Conservation (phyloP, 53 echinoderm and acorn worm genomes). For the Crossaster papposus region DNA sequence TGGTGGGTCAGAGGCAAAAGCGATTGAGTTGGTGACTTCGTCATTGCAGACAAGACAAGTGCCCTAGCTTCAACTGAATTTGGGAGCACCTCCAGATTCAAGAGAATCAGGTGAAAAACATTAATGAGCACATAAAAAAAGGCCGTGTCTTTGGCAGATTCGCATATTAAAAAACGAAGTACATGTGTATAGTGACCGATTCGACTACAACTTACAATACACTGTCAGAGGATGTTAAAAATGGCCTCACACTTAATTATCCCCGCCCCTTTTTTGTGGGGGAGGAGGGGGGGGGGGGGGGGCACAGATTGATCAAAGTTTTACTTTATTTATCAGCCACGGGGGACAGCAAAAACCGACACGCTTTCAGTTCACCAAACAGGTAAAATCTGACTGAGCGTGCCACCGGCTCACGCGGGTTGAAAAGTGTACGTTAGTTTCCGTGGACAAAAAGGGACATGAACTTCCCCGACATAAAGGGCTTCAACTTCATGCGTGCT, state of each 20-base stretch:
- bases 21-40: too few relatives aligned
- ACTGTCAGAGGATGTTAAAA: not conserved
- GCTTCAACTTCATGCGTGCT: not conserved
- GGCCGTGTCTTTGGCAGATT: too few relatives aligned
- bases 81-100: too few relatives aligned
- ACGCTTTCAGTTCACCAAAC: not conserved
- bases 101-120: too few relatives aligned
- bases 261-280: not conserved
- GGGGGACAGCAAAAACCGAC: not conserved
- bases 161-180: too few relatives aligned
- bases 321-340: not conserved
- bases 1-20: too few relatives aligned
- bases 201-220: too few relatives aligned
- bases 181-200: too few relatives aligned
- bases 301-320: not conserved
- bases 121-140: too few relatives aligned
- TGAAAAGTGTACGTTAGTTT: not conserved
- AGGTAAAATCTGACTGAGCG: not conserved
- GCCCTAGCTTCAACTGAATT: too few relatives aligned
- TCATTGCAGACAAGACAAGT: too few relatives aligned
- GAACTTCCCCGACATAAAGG: conserved; percentile 14
- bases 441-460: not conserved
- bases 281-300: too few relatives aligned
- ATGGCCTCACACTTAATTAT: not conserved
- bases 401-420: not conserved